Conservation (phyloP, 2,888 invertebrate genomes). For the Tachina lurida region DNA sequence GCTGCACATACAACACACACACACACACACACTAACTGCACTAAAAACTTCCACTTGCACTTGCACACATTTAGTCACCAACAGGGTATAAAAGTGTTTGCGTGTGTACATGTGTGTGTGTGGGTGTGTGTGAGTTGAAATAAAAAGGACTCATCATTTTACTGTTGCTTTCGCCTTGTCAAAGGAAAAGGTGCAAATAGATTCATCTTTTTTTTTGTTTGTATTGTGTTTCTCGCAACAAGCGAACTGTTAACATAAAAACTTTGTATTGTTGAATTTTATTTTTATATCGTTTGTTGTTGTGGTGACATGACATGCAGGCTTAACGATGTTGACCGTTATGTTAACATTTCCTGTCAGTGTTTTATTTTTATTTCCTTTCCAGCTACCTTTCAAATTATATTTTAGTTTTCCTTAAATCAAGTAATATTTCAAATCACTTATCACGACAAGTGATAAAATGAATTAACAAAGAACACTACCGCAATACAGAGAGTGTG, state of each 20-base stretch:
- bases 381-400: neutral
- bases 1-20: slow-evolving; percentile 8
- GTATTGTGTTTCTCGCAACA: slow-evolving; percentile 18
- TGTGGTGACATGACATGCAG: slow-evolving; percentile 17
- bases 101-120: neutral
- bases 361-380: slow-evolving; percentile 1
- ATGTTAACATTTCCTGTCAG: slow-evolving; percentile 43
- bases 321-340: slow-evolving; percentile 64
- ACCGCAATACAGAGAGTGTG: neutral
- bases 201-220: slow-evolving; percentile 46
- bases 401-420: slow-evolving; percentile 16
- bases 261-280: neutral
- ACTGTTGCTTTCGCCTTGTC: slow-evolving; percentile 47
- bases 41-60: neutral
- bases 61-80: slow-evolving; percentile 22
- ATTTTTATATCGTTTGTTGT: neutral
- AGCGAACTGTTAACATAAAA: slow-evolving; percentile 11
- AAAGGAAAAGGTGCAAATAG: slow-evolving; percentile 63
- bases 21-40: slow-evolving; percentile 1
- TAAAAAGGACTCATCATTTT: slow-evolving; percentile 12
- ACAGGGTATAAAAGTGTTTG: neutral
- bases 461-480: slow-evolving; percentile 15
- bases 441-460: slow-evolving; percentile 54
- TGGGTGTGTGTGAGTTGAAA: neutral
- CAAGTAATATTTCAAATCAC: slow-evolving; percentile 39